These are phyloP conservation scores for Lindbergichthys nudifrons DNA, from an alignment of 2,797 vertebrate genomes.

Conservation along the genomic window DNA sequence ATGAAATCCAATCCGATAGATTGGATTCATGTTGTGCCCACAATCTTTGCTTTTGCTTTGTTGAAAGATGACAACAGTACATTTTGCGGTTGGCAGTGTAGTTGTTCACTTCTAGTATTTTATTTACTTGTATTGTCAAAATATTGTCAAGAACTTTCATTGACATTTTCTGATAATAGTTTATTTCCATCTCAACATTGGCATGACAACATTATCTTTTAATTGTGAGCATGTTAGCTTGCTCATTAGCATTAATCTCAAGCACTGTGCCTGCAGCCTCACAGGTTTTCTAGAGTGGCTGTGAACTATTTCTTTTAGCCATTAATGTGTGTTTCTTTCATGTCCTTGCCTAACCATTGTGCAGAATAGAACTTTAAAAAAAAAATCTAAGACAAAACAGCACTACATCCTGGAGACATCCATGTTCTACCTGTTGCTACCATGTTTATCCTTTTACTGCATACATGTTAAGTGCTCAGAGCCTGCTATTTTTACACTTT, in stretches of 20 bases:
- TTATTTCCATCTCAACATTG: not conserved
- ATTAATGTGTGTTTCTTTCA: not conserved
- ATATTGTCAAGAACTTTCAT: too few relatives aligned
- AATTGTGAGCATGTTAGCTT: not conserved
- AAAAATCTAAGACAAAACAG: not conserved
- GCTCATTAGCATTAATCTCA: too few relatives aligned
- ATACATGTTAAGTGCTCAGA: slow-evolving; percentile 16
- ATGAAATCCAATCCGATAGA: not conserved
- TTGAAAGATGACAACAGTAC: not conserved
- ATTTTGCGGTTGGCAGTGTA: not conserved
- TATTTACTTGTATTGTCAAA: not conserved
- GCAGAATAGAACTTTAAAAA: not conserved
- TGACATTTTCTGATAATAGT: too few relatives aligned
- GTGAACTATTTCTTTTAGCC: not conserved
- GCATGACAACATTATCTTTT: not conserved
- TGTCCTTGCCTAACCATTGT: not conserved
- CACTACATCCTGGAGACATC: slow-evolving; percentile 21
- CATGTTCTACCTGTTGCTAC: not conserved
- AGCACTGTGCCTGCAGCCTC: not conserved
- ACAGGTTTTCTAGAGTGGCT: not conserved
- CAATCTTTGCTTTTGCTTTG: slow-evolving; percentile 1
- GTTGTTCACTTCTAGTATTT: not conserved
- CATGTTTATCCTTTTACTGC: slow-evolving; percentile 13
- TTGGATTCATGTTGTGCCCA: not conserved
- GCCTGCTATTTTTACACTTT: slow-evolving; percentile 13